Percentiles rank a stretch among this genome's conserved stretches.
Conservation (phyloP, 2,797 vertebrate species). For the Phylloscopus collybita region DNA sequence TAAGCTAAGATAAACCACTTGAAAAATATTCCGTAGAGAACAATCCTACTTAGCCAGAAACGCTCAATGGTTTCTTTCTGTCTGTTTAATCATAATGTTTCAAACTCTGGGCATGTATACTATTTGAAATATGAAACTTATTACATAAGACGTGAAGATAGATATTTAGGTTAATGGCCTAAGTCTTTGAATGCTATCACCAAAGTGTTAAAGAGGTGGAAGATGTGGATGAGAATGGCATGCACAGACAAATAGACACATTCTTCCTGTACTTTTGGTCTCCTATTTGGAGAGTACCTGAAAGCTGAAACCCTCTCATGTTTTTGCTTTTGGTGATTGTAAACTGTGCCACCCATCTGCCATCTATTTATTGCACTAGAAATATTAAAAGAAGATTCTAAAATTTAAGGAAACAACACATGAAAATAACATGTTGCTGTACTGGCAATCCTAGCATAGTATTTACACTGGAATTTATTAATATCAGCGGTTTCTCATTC, state of each 20-base stretch:
- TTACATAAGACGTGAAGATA: not conserved
- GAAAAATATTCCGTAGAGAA: not conserved
- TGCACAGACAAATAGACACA: not conserved
- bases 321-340: not conserved
- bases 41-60: not conserved
- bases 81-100: not conserved
- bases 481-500: not conserved
- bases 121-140: not conserved
- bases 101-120: not conserved
- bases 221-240: not conserved
- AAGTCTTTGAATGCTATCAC: not conserved
- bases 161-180: not conserved
- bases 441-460: not conserved
- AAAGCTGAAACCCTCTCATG: not conserved
- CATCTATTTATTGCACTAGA: not conserved
- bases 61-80: rapidly evolving
- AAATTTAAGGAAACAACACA: not conserved
- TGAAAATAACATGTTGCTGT: not conserved
- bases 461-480: not conserved
- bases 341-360: not conserved
- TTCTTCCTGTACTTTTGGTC: not conserved
- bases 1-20: slow-evolving; percentile 8
- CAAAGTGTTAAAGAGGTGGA: not conserved
- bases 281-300: not conserved
- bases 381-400: not conserved